Base-by-base conservation (phyloP, 2,113 vertebrate species). In the Chionis minor region DNA sequence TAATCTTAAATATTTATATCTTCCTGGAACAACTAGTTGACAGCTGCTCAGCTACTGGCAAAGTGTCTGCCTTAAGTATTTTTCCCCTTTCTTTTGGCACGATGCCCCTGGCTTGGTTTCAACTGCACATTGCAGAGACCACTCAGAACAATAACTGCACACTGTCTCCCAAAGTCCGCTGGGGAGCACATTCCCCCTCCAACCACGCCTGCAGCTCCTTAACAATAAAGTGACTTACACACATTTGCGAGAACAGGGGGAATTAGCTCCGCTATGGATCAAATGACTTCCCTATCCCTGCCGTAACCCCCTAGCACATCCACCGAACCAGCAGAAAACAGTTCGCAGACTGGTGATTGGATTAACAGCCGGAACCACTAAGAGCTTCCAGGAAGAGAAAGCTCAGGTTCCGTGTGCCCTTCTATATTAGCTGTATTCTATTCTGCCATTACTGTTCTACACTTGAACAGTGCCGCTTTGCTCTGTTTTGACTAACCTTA, bases 21-120 rank as follows among this genome's bases (percentile, higher is more conserved):
- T 86, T 95, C 89, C 86, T 95, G 73, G 69, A 96, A 75, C 73
- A 91, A 55, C 30, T 26, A 89, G 94, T 86, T 94, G 93, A 94
- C 95, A 96, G 93, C 93, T 96, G 93, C 81, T 92, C 77, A 96
- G 95, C 91, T 95, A 90, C 87, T 92, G 87, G 90, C 69, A 94
- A 91, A 81, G 61, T 82, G 83, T 79, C 92, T 85, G 75, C 52
- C 79, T 86, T 15, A 65, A 89, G 81, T 51, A 51, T 84, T 89
- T 75, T 75, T 51, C 14, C 70, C 88, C 62, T 89, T 91, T 42
- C 89, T 81, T 82, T 83, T 94, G 94, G 95, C 93, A 45, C 32
- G 30, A 1, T 59, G 95, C 94, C 93, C 42, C 61, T 94, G 95
- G 91, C 91, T 81, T 49, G 32, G 20, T 77, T 94, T 96, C 96